Evolutionary conservation across 1,140 invertebrate species (phyloP), one percentile per base, ranked within the genome.

Genomic region (Drosophila ambigua): DNA sequence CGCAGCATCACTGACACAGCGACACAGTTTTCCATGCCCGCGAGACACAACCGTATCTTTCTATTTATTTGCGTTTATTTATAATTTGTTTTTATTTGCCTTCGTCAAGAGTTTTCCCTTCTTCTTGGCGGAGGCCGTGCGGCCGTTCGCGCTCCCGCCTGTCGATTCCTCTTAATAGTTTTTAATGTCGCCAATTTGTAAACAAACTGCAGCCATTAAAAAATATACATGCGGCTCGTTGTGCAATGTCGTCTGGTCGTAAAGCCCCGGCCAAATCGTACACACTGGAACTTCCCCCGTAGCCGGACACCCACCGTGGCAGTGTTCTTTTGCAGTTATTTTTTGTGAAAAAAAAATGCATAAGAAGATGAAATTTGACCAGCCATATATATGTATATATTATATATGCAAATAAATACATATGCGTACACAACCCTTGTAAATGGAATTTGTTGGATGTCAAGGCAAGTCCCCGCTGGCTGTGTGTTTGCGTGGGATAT

Each of bases 101-200:
- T 61, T 39, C 35, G 35, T 39, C 35, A 39, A 35, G 35, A 39
- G 45, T 24, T 62, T 50, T 50, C 9, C 26, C 53, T 53, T 20
- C 20, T 62, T 23, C 61, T 71, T 71, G 53, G 28, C 50, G 16
- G 16, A 11, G 11, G 6, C 28, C 23, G 2, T 58, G 24, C 20
- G 45, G 59, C 49, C 31, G 35, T 59, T n/a, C 46, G n/a, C 50
- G 23, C 31, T 45, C 60, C 50, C 51, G 62, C 45, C 63, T 59
- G 44, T 87, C 48, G 74, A 79, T 61, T 79, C 65, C 24, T 61
- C 64, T 79, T 79, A 83, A 88, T 83, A 87, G 83, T 69, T 88
- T 87, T 64, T 79, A 69, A 79, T 87, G 83, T 87, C 83, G 83
- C 83, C 84, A 87, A 87, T 87, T 88, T 88, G 83, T 87, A 87